Base-by-base conservation (phyloP, 2,797 vertebrate genomes). In the Phyllotis vaccarum region DNA sequence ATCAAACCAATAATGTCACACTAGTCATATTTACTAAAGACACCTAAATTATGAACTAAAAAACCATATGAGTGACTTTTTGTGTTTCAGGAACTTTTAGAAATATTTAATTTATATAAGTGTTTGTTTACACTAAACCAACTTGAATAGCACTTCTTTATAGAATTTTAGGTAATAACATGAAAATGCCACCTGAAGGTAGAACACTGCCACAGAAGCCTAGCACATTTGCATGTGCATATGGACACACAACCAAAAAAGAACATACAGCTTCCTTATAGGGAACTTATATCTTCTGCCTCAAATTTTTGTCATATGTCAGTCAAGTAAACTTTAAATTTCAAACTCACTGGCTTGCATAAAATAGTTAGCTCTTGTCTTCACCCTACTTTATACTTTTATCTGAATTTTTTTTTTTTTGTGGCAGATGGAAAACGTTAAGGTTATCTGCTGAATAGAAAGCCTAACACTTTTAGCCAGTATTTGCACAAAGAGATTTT, bases 401-500 rank as follows among this genome's bases (percentile, higher is more conserved):
- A 78, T 64, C 74, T 88, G 54, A 89, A 87, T 83, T 94, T 52
- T 29, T 5, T 83, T 94, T 52, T 29, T 5, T 62, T 91, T 88
- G 37, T 89, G 75, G 54, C 52, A 96, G 43, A 91, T 72, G 52
- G 85, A 83, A 88, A 62, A 60, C 43, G 49, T 91, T 83, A 85
- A 64, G n/a, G 34, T 64, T 70, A 72, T 64, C 89, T 83, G 3
- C 52, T 76, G 29, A 82, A 24, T 86, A 46, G 37, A 52, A 91
- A 54, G 6, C 29, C 11, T 87, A 82, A 75, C 49, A 22, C 43
- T 91, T 78, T 94, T 62, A 31, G 46, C 10, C 43, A 72, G n/a
- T 79, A 94, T 88, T 91, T 91, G 43, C 72, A 75, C 60, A 82
- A 24, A 49, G 31, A 86, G 10, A 93, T 76, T 88, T 85, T 89